phyloP scores from a whole-genome alignment of 30 jellyfish, hydroid and myxozoan genomes.

The Hydra vulgaris region DNA sequence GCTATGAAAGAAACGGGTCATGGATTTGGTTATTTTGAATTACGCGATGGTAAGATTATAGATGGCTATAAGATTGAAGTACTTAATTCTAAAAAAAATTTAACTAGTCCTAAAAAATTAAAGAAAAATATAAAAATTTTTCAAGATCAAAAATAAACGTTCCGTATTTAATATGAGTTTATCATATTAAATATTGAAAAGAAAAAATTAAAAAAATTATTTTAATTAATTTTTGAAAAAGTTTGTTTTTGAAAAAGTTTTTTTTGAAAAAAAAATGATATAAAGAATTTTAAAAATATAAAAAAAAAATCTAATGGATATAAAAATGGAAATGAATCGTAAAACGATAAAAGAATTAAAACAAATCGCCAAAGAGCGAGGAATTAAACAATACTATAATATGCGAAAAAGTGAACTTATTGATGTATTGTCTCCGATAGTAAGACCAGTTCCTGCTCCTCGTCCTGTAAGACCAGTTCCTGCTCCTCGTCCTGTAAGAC shows the following conservation, averaged over 20 bases:
- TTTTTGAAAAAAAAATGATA: no score
- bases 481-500: background rate
- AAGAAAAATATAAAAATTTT: background rate
- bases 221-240: no score
- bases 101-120: no score
- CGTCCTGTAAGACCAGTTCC: background rate
- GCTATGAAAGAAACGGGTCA: background rate
- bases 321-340: background rate
- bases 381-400: background rate
- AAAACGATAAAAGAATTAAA: background rate
- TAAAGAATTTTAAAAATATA: no score
- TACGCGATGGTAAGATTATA: background rate
- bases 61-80: background rate
- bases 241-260: no score
- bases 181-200: no score
- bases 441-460: background rate
- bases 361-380: background rate
- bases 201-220: no score
- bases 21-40: background rate
- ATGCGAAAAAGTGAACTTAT: background rate
- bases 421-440: background rate
- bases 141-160: background rate
- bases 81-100: background rate
- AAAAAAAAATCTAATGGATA: background rate
- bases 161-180: no score